Evolutionary conservation across 2,113 vertebrate genomes (phyloP), one percentile per base, ranked within the genome.

Genomic region (Indri indri): DNA sequence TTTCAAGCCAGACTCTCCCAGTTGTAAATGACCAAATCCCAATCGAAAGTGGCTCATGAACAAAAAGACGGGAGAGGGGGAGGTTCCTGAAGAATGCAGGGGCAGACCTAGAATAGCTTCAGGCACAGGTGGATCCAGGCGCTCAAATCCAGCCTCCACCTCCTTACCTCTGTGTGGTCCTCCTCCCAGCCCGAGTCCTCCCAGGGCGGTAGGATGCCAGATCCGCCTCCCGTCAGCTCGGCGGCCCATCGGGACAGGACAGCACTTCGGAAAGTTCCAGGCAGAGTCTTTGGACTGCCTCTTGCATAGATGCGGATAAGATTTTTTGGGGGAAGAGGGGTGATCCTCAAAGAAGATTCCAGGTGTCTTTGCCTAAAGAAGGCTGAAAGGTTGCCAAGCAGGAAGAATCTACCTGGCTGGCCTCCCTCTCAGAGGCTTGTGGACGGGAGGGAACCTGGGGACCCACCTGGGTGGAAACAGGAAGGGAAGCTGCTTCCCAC

Each of bases 1-100:
- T 87, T 86, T 73, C 83, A 73, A 84, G 17, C 20, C 80, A 40
- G 23, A 50, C 12, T 97, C 32, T 63, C 82, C 61, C 27, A 14
- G 18, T 47, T 65, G 27, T 42, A 85, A 79, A 81, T 27, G 18
- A 45, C n/a, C 13, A 66, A 88, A 80, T 32, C 50, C 16, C 70
- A 54, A 30, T 81, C 57, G 45, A 88, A 93, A 88, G 70, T 74
- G 8, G 12, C 16, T 50, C 13, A 16, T 37, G 50, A 84, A 73
- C 73, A 52, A 68, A 66, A 81, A 25, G 32, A 12, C 45, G n/a
- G 42, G 12, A 16, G 6, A 12, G 20, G 17, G 34, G n/a, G 37
- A 65, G n/a, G 5, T 25, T 70, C 65, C 79, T 40, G 27, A 80
- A 70, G 32, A 45, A 32, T 34, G 50, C 45, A 61, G 16, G 9